Conservation (phyloP, 2,797 vertebrate species). For the Xenentodon cancila region DNA sequence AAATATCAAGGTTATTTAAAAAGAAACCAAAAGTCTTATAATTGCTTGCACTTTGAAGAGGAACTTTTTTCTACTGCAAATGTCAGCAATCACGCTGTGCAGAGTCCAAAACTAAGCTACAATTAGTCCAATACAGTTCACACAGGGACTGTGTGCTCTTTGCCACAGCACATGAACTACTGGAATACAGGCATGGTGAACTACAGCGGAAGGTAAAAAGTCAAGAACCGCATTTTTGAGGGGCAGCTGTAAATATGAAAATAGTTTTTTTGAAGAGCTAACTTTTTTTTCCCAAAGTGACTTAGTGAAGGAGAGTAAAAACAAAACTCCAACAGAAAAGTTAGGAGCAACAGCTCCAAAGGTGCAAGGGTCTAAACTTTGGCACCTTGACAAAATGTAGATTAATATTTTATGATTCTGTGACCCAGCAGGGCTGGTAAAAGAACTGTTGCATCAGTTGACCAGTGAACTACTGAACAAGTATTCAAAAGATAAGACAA, state of each 20-base stretch:
- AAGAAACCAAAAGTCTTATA: slow-evolving; percentile 18
- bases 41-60: slow-evolving; percentile 14
- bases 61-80: slow-evolving; percentile 14
- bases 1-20: slow-evolving; percentile 45
- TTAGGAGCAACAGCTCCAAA: slow-evolving; percentile 9
- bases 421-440: too few relatives aligned
- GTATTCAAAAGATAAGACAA: too few relatives aligned
- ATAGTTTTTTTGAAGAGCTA: not conserved
- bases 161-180: not conserved
- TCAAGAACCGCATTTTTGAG: slow-evolving; percentile 4
- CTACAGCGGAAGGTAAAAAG: slow-evolving; percentile 1
- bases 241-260: slow-evolving; percentile 13
- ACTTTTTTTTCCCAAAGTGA: slow-evolving; percentile 8
- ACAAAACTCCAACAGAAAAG: slow-evolving; percentile 20
- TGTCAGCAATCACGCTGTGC: slow-evolving; percentile 11
- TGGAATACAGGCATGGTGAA: not conserved
- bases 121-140: slow-evolving; percentile 5
- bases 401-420: too few relatives aligned
- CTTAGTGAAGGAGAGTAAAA: not conserved
- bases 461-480: too few relatives aligned
- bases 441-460: too few relatives aligned
- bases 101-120: slow-evolving; percentile 9
- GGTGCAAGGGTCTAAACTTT: not conserved
- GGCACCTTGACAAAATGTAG: slow-evolving; percentile 24
- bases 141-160: not conserved